Conservation (phyloP, 1,140 invertebrate genomes). For the Brachionus paranguensis region DNA sequence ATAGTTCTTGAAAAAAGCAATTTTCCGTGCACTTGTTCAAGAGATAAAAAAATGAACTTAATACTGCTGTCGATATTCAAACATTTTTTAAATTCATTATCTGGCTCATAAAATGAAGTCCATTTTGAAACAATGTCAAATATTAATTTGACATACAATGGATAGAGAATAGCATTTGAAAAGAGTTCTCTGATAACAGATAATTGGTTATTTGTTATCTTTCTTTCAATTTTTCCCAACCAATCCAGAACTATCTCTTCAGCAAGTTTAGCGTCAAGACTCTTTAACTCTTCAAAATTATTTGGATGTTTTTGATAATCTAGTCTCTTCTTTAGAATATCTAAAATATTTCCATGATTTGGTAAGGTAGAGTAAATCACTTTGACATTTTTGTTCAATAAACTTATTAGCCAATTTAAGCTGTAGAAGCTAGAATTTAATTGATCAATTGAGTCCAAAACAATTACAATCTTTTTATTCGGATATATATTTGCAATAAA, state of each 20-base stretch:
- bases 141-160: conserved; percentile 29
- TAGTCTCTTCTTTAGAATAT: not conserved
- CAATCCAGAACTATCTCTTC: conserved; percentile 24
- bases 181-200: conserved; percentile 72
- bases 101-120: not conserved
- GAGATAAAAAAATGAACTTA: not conserved
- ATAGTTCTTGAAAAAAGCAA: conserved; percentile 62
- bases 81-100: not conserved
- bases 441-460: conserved; percentile 49
- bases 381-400: conserved; percentile 48
- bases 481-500: conserved; percentile 35
- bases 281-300: not conserved
- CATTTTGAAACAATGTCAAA: conserved; percentile 37
- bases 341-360: conserved; percentile 35
- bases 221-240: conserved; percentile 43
- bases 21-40: conserved; percentile 47
- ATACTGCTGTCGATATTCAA: not conserved
- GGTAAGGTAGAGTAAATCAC: conserved; percentile 47
- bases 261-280: not conserved
- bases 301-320: not conserved
- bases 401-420: conserved; percentile 48
- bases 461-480: conserved; percentile 45
- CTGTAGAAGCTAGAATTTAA: conserved; percentile 44
- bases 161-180: conserved; percentile 60
- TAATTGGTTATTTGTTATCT: conserved; percentile 63